These are phyloP conservation scores for Platanista minor DNA, from an alignment of 2,113 vertebrate species.

Conservation along the genomic window DNA sequence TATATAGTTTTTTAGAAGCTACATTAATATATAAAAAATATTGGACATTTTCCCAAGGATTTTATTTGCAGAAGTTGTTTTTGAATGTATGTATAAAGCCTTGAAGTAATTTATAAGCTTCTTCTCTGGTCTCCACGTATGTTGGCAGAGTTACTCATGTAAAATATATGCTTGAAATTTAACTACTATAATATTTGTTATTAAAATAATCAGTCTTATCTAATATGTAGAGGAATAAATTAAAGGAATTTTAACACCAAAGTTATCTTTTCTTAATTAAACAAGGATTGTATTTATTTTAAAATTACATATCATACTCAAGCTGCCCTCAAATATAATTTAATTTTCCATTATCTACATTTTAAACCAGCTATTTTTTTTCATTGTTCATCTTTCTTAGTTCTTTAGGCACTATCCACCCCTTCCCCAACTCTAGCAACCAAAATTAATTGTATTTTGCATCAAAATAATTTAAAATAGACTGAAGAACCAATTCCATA, in stretches of 20 bases:
- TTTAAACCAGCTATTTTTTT: background rate
- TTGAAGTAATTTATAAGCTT: background rate
- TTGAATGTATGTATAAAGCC: rapidly evolving
- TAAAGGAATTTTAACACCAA: background rate
- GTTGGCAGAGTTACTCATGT: background rate
- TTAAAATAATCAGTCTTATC: background rate
- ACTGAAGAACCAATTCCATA: background rate
- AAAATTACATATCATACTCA: background rate
- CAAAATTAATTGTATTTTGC: background rate
- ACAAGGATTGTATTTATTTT: background rate
- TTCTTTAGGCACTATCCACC: background rate
- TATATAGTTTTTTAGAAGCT: background rate
- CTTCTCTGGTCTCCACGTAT: background rate
- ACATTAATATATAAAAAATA: background rate
- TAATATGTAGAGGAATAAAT: background rate
- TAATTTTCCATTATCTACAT: background rate
- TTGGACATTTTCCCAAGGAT: background rate
- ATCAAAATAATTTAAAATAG: background rate
- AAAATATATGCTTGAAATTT: background rate
- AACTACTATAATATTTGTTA: background rate
- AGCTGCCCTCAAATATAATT: background rate
- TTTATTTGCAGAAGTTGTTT: background rate
- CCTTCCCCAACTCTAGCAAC: background rate
- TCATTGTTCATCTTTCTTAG: background rate
- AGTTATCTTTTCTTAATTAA: background rate